phyloP scores from a whole-genome alignment of 2,113 vertebrate species.

The Nycticorax nycticorax region DNA sequence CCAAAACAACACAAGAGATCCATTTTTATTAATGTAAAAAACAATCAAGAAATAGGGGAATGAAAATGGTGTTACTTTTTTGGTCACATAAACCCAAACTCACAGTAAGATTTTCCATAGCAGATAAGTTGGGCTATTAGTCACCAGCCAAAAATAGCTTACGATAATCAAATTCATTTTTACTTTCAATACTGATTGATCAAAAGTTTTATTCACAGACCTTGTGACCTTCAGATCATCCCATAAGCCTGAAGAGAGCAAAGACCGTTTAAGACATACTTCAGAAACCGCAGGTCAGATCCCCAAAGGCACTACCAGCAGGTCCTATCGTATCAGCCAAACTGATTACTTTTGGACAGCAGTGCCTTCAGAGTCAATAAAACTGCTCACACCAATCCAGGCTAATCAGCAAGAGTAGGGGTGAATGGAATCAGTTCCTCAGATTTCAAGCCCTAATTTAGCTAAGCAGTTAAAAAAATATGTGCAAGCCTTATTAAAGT shows the following conservation, averaged over 20 bases:
- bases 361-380: not conserved
- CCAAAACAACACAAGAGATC: not conserved
- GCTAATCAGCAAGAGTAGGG: not conserved
- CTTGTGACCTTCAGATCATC: not conserved
- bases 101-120: not conserved
- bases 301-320: not conserved
- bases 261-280: not conserved
- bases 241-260: not conserved
- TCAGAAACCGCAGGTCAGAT: not conserved
- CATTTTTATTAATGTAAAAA: not conserved
- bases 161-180: not conserved
- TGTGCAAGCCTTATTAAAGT: not conserved
- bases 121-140: not conserved
- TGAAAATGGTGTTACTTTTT: not conserved
- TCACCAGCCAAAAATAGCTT: not conserved
- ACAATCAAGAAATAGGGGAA: not conserved
- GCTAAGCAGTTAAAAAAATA: slow-evolving; percentile 1
- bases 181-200: not conserved
- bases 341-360: not conserved
- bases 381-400: not conserved
- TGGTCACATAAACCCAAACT: not conserved
- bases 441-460: not conserved
- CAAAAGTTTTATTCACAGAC: not conserved
- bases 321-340: not conserved
- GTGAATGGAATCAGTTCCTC: not conserved